Evolutionary conservation across 1,140 invertebrate species (phyloP).

Genomic region (Diorhabda carinulata): DNA sequence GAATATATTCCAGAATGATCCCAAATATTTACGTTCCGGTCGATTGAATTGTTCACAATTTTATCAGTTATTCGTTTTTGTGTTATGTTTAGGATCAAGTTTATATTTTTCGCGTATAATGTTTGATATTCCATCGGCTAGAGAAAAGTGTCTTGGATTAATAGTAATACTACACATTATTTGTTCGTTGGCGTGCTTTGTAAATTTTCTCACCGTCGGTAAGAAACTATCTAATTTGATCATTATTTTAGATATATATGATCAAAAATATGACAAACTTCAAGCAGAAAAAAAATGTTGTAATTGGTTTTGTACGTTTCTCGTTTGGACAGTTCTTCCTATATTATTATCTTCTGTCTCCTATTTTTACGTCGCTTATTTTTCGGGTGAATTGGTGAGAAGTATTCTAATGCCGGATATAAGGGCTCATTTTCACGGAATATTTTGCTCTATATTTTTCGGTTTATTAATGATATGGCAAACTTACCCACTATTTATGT

Average conservation of each 20-base stretch:
- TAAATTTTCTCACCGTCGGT: no score
- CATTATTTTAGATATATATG: no score
- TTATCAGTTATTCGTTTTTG: neutral
- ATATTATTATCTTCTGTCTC: neutral
- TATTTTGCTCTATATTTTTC: constrained; percentile 10
- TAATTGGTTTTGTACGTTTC: no score
- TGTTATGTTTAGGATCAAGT: neutral
- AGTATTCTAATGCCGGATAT: constrained; percentile 11
- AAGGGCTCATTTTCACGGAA: neutral
- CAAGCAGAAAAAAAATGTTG: no score
- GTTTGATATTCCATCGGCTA: no score
- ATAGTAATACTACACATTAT: no score
- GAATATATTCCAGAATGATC: constrained; percentile 19
- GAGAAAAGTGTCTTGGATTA: no score
- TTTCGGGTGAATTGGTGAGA: neutral
- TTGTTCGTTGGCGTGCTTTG: no score
- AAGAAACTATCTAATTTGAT: no score
- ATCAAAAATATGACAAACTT: no score
- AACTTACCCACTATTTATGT: constrained; percentile 21
- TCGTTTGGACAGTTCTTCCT: constrained; percentile 10
- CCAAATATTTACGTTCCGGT: constrained; percentile 12
- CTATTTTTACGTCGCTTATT: neutral
- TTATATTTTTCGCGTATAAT: neutral
- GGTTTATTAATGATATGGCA: constrained; percentile 28
- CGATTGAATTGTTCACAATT: constrained; percentile 11